Conservation (phyloP, 2,113 vertebrate species). For the Spheniscus mendiculus region DNA sequence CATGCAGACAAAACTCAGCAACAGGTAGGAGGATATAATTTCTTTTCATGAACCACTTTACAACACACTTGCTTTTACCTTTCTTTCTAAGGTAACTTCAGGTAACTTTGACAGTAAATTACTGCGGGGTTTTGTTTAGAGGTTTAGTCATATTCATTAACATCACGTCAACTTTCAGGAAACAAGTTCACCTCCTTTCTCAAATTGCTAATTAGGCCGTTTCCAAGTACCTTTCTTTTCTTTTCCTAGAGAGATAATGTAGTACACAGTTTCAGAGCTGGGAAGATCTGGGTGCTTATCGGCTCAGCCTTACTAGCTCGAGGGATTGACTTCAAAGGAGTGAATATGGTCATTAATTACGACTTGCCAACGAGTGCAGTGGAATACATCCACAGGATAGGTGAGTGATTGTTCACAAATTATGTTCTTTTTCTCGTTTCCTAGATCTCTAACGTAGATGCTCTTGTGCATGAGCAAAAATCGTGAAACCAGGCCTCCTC, state of each 20-base stretch:
- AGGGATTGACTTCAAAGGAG: slow-evolving; percentile 97
- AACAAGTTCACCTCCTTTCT: background rate
- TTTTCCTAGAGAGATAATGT: slow-evolving; percentile 88
- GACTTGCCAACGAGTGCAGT: slow-evolving; percentile 93
- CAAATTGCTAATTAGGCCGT: background rate
- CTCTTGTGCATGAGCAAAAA: background rate
- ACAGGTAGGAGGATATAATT: slow-evolving; percentile 76
- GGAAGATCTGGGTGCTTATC: slow-evolving; percentile 97
- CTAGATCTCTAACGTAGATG: background rate
- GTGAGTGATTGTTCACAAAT: slow-evolving; percentile 67
- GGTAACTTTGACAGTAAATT: background rate
- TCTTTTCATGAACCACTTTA: background rate
- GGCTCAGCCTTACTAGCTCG: slow-evolving; percentile 93
- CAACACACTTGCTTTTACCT: background rate
- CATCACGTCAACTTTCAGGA: background rate
- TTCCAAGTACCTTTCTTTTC: background rate
- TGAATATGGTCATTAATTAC: slow-evolving; percentile 95
- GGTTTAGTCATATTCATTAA: background rate
- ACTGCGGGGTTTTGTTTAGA: background rate
- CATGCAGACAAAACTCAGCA: slow-evolving; percentile 94
- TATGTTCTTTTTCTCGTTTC: background rate
- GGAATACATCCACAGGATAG: slow-evolving; percentile 96
- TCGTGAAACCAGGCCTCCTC: background rate
- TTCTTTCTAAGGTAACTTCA: background rate
- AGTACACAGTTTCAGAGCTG: slow-evolving; percentile 90